Evolutionary conservation across 2,888 invertebrate species (phyloP), one percentile per base, ranked within the genome.

Genomic region (Campoletis raptor): DNA sequence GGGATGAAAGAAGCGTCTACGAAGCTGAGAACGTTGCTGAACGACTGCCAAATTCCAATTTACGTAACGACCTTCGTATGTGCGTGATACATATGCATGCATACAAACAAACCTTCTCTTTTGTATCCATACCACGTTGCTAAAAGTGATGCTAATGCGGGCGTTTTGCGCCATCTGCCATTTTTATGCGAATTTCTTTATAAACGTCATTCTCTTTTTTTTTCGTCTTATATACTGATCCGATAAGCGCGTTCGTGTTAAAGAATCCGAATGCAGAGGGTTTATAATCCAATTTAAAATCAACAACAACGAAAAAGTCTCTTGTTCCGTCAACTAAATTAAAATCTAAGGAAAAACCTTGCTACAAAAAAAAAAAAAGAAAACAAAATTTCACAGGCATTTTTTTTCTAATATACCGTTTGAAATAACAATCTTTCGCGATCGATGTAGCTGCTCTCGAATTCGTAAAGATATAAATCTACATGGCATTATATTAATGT

Each of bases 1-100:
- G 54, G 76, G 24, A 40, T 69, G 18, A 67, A 72, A 64, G 36
- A 57, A 54, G n/a, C 24, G 12, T n/a, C 18, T 24, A 67, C 24
- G 72, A 45, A 24, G 79, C 61, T 69, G 66, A 12, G 48, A 42
- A 87, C 57, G 76, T 70, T 66, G 61, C 70, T 88, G 89, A 89
- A 87, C 70, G 77, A 77, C 64, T 85, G 90, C 90, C 90, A 89
- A 89, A 85, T 86, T 61, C 69, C 77, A 87, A 89, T 89, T 89
- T 90, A 89, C 89, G 87, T 90, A 90, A 89, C 87, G 76, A 83
- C 88, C 82, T 87, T 74, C 12, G 77, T 30, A 45, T 86, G 66
- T 83, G 61, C 74, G 70, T 76, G 61, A n/a, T 85, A 72, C 76
- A 81, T 80, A 89, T 87, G 86, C 85, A 7, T 42, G 12, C n/a